Evolutionary conservation across 2,797 vertebrate genomes (phyloP).

Genomic region (Takifugu rubripes): DNA sequence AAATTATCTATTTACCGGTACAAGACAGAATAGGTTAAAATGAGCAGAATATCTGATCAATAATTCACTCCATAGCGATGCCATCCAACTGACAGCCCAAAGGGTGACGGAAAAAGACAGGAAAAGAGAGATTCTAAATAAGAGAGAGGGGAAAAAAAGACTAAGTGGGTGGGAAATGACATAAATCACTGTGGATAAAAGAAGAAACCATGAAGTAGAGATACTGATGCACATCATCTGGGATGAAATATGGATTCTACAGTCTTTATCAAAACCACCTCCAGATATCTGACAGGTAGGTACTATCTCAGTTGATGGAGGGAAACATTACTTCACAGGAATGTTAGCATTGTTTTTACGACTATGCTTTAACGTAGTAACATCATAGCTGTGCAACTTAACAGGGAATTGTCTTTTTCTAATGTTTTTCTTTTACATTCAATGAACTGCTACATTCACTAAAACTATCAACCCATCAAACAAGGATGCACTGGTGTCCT

Average conservation of each 20-base stretch:
- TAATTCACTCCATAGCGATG: constrained; percentile 28
- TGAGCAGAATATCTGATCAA: constrained; percentile 30
- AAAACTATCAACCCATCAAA: too few relatives aligned
- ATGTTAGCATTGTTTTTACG: too few relatives aligned
- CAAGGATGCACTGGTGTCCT: too few relatives aligned
- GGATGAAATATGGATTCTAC: constrained; percentile 27
- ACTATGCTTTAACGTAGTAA: too few relatives aligned
- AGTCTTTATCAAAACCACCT: constrained; percentile 31
- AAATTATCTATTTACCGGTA: too few relatives aligned
- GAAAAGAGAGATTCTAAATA: constrained; percentile 25
- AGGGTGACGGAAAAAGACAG: constrained; percentile 10
- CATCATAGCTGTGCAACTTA: too few relatives aligned
- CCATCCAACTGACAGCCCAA: constrained; percentile 13
- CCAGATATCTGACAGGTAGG: constrained; percentile 30
- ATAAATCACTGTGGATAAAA: constrained; percentile 32
- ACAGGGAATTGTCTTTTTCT: too few relatives aligned
- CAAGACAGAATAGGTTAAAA: constrained; percentile 10
- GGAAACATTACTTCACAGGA: constrained; percentile 18
- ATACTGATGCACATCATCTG: constrained; percentile 22
- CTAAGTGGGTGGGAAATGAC: constrained; percentile 30
- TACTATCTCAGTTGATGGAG: constrained; percentile 9
- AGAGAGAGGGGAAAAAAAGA: background rate
- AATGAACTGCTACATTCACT: too few relatives aligned
- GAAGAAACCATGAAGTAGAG: constrained; percentile 20
- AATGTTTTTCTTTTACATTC: too few relatives aligned